A percentile compares a stretch with the other conserved stretches of the same genome.
Conservation (phyloP, 2,113 vertebrate genomes). For the Notothenia coriiceps region DNA sequence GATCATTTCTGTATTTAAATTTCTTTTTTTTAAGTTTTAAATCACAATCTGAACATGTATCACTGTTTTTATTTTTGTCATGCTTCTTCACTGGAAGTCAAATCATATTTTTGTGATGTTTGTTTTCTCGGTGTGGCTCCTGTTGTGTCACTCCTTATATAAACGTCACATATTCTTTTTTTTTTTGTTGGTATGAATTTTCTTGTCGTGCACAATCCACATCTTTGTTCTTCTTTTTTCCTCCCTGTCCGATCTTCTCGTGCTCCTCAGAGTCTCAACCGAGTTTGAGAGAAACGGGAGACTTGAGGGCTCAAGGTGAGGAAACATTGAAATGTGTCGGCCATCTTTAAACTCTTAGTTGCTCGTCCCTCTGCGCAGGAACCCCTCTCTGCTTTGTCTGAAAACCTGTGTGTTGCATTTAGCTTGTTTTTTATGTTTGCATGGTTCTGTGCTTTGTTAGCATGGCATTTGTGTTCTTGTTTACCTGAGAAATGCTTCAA, state of each 20-base stretch:
- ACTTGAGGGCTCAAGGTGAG: constrained; percentile 99
- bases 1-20: neutral
- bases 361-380: constrained; percentile 27
- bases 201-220: constrained; percentile 70
- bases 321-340: constrained; percentile 46
- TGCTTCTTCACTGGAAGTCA: constrained; percentile 27
- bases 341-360: constrained; percentile 1
- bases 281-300: constrained; percentile 99
- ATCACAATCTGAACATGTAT: constrained; percentile 9
- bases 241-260: constrained; percentile 52
- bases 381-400: constrained; percentile 29
- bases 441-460: constrained; percentile 25
- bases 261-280: constrained; percentile 91
- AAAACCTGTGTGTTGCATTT: neutral
- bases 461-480: constrained; percentile 38
- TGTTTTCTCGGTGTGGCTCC: constrained; percentile 49
- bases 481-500: neutral
- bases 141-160: constrained; percentile 29
- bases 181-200: constrained; percentile 8
- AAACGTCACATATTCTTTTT: constrained; percentile 17
- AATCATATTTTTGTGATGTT: neutral
- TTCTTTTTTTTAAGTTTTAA: constrained; percentile 6
- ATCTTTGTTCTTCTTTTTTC: constrained; percentile 48
- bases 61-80: constrained; percentile 8
- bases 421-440: neutral